Conservation (phyloP, 2,888 invertebrate genomes). For the Brachynemurus nebulosus region DNA sequence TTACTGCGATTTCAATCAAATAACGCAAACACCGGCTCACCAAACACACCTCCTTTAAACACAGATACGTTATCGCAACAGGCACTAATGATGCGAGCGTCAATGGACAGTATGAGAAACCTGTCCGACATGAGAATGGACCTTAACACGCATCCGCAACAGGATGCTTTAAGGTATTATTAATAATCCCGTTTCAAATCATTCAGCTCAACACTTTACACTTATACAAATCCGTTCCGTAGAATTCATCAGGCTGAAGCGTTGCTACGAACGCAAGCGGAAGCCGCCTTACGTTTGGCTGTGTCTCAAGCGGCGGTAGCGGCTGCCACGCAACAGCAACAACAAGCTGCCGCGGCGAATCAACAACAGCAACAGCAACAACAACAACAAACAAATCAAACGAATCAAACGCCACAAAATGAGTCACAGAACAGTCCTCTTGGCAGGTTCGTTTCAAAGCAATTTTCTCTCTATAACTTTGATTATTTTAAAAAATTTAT, state of each 20-base stretch:
- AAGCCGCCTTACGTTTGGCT: conserved; percentile 67
- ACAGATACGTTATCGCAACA: conserved; percentile 35
- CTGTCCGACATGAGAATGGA: conserved; percentile 34
- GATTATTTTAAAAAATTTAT: not conserved
- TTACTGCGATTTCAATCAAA: conserved; percentile 26
- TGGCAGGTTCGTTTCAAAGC: no score
- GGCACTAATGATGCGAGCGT: conserved; percentile 46
- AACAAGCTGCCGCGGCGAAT: conserved; percentile 27
- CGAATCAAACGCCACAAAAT: conserved; percentile 24
- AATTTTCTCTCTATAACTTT: not conserved
- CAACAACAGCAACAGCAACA: conserved; percentile 27
- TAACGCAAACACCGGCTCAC: conserved; percentile 31
- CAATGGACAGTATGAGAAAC: conserved; percentile 39
- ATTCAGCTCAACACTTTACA: not conserved
- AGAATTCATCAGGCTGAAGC: conserved; percentile 50
- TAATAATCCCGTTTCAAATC: not conserved
- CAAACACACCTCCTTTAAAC: conserved; percentile 33
- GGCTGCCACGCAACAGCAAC: conserved; percentile 32
- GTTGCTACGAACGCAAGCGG: conserved; percentile 69
- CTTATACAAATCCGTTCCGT: not conserved
- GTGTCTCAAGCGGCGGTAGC: conserved; percentile 56
- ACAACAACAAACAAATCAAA: conserved; percentile 28
- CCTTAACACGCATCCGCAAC: conserved; percentile 29
- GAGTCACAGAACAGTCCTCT: conserved; percentile 22
- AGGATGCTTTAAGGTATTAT: conserved; percentile 24